These are phyloP conservation scores for Poecilus cupreus DNA, from an alignment of 2,888 invertebrate species.

Conservation along the genomic window DNA sequence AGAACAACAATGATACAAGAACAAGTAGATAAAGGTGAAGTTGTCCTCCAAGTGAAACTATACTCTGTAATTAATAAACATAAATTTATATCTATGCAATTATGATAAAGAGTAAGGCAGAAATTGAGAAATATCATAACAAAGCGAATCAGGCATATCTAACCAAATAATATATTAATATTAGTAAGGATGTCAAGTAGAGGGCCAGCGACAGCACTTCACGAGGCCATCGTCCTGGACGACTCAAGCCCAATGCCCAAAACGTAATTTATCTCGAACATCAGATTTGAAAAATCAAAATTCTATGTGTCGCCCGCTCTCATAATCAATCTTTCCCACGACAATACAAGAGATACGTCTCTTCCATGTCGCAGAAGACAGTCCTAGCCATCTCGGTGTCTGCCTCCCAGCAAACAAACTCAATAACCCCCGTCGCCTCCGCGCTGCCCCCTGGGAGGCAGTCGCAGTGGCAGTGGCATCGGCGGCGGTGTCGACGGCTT, in stretches of 20 bases:
- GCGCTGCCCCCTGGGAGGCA: slow-evolving; percentile 33
- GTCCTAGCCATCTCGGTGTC: slow-evolving; percentile 42
- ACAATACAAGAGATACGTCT: slow-evolving; percentile 50
- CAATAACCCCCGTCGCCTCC: slow-evolving; percentile 37
- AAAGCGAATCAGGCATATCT: too few species aligned
- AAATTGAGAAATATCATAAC: too few species aligned
- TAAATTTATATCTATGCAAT: too few species aligned
- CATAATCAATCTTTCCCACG: slow-evolving; percentile 57
- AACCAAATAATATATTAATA: too few species aligned
- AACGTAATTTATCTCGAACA: slow-evolving; percentile 49
- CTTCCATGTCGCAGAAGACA: not conserved
- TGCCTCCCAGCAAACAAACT: slow-evolving; percentile 51
- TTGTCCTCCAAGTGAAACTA: too few species aligned
- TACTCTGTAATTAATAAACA: too few species aligned
- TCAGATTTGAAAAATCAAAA: slow-evolving; percentile 52
- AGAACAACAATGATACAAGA: too few species aligned
- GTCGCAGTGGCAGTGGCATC: not conserved
- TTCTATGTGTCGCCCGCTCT: slow-evolving; percentile 46
- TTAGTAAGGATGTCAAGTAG: too few species aligned
- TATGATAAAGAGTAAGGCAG: too few species aligned
- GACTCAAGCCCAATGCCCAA: not conserved
- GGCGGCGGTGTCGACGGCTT: slow-evolving; percentile 30
- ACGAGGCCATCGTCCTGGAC: not conserved
- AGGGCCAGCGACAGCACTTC: not conserved
- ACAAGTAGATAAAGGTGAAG: too few species aligned